Conservation (phyloP, 2,113 vertebrate species). For the Hepsetus odoe region DNA sequence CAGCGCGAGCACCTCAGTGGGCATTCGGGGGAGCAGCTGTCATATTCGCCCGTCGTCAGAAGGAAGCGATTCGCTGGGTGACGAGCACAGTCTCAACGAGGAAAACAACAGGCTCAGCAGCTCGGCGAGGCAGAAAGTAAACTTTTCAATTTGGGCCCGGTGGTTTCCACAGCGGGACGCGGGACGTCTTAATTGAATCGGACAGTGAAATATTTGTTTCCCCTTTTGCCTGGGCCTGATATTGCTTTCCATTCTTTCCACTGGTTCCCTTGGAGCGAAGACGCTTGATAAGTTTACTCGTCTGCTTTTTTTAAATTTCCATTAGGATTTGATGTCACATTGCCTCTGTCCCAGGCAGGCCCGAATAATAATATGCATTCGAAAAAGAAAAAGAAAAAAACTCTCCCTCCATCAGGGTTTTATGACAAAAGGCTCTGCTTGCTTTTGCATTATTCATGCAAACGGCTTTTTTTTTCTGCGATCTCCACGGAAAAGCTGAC, state of each 20-base stretch:
- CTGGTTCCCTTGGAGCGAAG: not conserved
- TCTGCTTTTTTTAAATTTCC: not conserved
- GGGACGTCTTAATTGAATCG: not conserved
- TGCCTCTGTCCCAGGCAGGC: not conserved
- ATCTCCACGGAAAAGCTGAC: too few species aligned
- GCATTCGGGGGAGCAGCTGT: constrained; percentile 20
- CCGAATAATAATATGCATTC: constrained; percentile 15
- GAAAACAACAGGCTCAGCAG: not conserved
- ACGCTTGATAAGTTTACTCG: not conserved
- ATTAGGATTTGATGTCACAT: constrained; percentile 1
- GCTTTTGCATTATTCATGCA: constrained; percentile 39
- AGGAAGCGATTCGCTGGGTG: not conserved
- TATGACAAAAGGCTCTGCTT: not conserved
- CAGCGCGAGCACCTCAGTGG: constrained; percentile 45
- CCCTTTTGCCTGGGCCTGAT: not conserved
- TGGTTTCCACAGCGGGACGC: not conserved
- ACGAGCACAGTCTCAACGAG: not conserved
- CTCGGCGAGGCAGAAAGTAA: not conserved
- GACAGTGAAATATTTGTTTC: constrained; percentile 12
- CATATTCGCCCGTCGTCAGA: constrained; percentile 22
- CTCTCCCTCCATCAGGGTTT: constrained; percentile 17
- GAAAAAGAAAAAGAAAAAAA: not conserved
- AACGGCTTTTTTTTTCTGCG: too few species aligned
- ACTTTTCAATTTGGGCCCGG: constrained; percentile 21
- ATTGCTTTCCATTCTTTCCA: not conserved